Conservation (phyloP, 2,113 vertebrate genomes). For the Condylura cristata region DNA sequence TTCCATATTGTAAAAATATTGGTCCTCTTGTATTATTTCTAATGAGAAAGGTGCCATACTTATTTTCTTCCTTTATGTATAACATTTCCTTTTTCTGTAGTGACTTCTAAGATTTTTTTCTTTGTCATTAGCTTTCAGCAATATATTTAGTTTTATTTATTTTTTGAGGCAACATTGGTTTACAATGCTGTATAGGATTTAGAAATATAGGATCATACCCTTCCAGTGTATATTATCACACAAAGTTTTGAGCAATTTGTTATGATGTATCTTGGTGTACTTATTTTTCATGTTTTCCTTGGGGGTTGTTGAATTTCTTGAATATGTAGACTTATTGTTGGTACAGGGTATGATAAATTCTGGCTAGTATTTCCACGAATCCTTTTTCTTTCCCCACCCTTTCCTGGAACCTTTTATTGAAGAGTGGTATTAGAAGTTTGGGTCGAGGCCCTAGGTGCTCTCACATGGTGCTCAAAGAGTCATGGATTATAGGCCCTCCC, state of each 20-base stretch:
- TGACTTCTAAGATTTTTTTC: neutral
- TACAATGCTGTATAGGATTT: too few relatives aligned
- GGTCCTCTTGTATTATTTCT: neutral
- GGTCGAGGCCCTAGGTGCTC: neutral
- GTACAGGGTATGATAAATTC: conserved; percentile 21
- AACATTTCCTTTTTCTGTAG: neutral
- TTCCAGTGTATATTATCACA: too few relatives aligned
- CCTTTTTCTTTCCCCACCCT: neutral
- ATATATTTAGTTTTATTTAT: neutral
- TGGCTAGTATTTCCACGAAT: neutral
- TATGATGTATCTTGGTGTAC: neutral
- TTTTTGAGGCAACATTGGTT: too few relatives aligned
- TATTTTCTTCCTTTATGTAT: neutral
- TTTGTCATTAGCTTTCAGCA: neutral
- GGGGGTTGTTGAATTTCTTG: neutral
- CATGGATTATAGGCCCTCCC: neutral
- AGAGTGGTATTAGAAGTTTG: neutral
- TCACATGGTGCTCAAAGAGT: neutral
- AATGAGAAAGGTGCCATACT: neutral
- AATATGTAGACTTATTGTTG: neutral
- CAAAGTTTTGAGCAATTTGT: neutral
- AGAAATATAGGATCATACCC: too few relatives aligned
- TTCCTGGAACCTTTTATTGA: neutral
- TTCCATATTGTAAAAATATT: neutral
- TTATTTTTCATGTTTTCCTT: neutral